A percentile compares a stretch with the other conserved stretches of the same genome.
Conservation (phyloP, 1,140 invertebrate genomes). For the Solen grandis region DNA sequence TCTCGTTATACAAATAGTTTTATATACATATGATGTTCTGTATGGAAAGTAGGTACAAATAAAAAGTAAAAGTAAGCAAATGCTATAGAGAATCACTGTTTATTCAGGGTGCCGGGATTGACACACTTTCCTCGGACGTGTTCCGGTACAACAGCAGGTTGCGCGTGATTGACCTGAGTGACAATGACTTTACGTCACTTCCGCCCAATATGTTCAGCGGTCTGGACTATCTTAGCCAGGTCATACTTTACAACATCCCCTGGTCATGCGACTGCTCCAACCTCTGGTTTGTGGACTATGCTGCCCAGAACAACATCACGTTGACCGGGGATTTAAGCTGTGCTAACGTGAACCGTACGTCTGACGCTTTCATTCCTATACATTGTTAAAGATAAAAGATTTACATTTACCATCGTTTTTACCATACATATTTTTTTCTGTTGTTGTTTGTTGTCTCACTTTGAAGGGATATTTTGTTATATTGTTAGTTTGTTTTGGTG, state of each 20-base stretch:
- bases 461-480: not conserved
- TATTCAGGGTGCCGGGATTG: constrained; percentile 4
- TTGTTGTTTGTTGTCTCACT: not conserved
- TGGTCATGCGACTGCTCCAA: constrained; percentile 31
- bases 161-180: constrained; percentile 17
- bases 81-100: too few species aligned
- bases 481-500: not conserved
- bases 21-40: too few species aligned
- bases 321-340: constrained; percentile 26
- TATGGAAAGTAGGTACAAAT: too few species aligned
- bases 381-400: too few species aligned
- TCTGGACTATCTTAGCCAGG: constrained; percentile 18
- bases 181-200: constrained; percentile 15
- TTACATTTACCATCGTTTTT: not conserved
- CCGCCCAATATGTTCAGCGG: constrained; percentile 12
- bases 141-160: constrained; percentile 19
- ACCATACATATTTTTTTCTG: not conserved
- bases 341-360: constrained; percentile 4
- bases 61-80: too few species aligned
- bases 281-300: constrained; percentile 14
- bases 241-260: constrained; percentile 11
- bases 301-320: constrained; percentile 4
- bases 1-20: too few species aligned
- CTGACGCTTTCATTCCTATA: not conserved
- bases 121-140: not conserved